These are phyloP conservation scores for Martes martes DNA, from an alignment of 2,113 vertebrate genomes.

Conservation along the genomic window DNA sequence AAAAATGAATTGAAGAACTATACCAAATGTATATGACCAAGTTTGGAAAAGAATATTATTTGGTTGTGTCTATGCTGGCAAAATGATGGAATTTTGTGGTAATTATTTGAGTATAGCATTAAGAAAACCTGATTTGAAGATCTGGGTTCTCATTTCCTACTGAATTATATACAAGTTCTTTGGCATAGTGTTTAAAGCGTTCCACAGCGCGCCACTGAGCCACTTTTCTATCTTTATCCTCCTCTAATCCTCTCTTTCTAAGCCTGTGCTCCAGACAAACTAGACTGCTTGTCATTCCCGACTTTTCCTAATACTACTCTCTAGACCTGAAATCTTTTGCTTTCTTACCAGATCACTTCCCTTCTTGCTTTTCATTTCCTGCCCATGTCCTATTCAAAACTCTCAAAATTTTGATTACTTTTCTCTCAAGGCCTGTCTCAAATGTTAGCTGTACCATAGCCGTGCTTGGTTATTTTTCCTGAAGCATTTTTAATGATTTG, in stretches of 20 bases:
- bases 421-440: neutral
- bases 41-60: neutral
- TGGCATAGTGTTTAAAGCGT: neutral
- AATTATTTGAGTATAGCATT: neutral
- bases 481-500: neutral
- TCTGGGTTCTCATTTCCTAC: neutral
- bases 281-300: neutral
- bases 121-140: neutral
- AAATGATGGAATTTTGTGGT: neutral
- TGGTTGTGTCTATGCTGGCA: neutral
- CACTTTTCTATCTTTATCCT: neutral
- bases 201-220: neutral
- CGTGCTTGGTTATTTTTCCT: neutral
- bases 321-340: neutral
- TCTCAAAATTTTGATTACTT: neutral
- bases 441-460: neutral
- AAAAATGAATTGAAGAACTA: neutral
- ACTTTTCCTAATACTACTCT: neutral
- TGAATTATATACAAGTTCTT: neutral
- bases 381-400: neutral
- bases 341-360: neutral
- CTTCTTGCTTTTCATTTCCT: conserved; percentile 9
- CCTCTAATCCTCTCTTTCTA: neutral
- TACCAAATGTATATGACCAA: neutral
- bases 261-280: neutral